Evolutionary conservation across 2,888 invertebrate species (phyloP).

Genomic region (Drosophila suboccidentalis): DNA sequence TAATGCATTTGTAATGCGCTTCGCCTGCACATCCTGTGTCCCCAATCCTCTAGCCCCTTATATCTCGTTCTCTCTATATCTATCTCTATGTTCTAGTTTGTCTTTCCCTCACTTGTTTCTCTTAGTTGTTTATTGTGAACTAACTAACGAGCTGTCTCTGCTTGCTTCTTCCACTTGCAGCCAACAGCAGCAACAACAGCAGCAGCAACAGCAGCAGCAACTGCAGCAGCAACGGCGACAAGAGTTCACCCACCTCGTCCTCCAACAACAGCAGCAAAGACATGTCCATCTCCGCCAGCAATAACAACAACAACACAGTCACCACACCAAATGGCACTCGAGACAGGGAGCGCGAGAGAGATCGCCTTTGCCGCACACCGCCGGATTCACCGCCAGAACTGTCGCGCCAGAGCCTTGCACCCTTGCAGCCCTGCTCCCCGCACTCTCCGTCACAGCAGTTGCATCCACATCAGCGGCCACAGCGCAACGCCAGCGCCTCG

Average conservation of each 20-base stretch:
- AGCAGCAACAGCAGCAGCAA: slow-evolving; percentile 57
- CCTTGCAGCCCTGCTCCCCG: slow-evolving; percentile 79
- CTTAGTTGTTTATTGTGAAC: slow-evolving; percentile 55
- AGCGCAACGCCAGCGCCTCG: slow-evolving; percentile 85
- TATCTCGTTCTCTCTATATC: not conserved
- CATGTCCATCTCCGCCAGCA: slow-evolving; percentile 60
- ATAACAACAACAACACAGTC: slow-evolving; percentile 36
- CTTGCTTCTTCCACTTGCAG: slow-evolving; percentile 29
- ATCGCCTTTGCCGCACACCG: slow-evolving; percentile 84
- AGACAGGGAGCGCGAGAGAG: slow-evolving; percentile 52
- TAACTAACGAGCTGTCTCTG: slow-evolving; percentile 58
- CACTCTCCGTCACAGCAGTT: slow-evolving; percentile 83
- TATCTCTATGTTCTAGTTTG: not conserved
- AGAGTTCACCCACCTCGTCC: slow-evolving; percentile 36
- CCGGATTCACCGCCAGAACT: slow-evolving; percentile 85
- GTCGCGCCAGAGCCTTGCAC: slow-evolving; percentile 76
- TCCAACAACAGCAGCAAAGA: slow-evolving; percentile 59
- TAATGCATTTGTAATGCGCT: slow-evolving; percentile 85
- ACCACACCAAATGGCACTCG: slow-evolving; percentile 52
- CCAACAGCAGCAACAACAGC: slow-evolving; percentile 64
- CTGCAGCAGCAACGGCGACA: slow-evolving; percentile 61
- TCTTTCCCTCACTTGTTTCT: slow-evolving; percentile 42
- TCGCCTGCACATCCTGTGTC: slow-evolving; percentile 78
- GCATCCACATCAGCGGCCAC: slow-evolving; percentile 81
- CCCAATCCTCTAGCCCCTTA: too few relatives aligned